Conservation (phyloP, 1,140 invertebrate species). For the Pseudomyrmex concolor region DNA sequence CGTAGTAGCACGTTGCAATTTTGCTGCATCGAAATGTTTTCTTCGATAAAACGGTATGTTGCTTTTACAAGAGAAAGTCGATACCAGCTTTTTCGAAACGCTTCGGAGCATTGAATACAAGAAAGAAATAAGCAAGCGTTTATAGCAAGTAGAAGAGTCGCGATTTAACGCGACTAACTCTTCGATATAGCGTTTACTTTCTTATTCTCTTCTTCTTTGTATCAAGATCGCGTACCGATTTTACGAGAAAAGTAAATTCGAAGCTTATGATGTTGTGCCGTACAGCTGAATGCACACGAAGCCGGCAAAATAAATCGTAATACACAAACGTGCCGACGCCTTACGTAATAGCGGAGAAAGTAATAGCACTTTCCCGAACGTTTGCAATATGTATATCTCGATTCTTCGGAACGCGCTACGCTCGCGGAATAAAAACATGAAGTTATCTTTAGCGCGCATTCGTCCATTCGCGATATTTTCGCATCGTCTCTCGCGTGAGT, state of each 20-base stretch:
- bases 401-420: neutral
- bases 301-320: constrained; percentile 57
- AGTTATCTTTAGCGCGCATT: constrained; percentile 24
- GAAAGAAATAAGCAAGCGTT: constrained; percentile 42
- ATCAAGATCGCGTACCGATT: constrained; percentile 58
- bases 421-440: constrained; percentile 19
- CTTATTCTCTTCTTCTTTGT: neutral
- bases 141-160: constrained; percentile 28
- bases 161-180: constrained; percentile 9
- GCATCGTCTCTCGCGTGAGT: neutral
- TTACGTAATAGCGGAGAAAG: constrained; percentile 62
- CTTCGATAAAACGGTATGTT: neutral
- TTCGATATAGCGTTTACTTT: constrained; percentile 27
- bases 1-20: constrained; percentile 17
- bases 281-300: constrained; percentile 42
- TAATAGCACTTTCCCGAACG: constrained; percentile 53
- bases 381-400: constrained; percentile 56
- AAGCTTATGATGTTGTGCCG: constrained; percentile 57
- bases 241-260: constrained; percentile 60
- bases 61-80: no score
- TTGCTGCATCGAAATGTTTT: constrained; percentile 9
- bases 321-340: constrained; percentile 52
- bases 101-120: constrained; percentile 10
- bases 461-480: constrained; percentile 10
- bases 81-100: neutral